Conservation (phyloP, 2,113 vertebrate species). For the Martes martes region DNA sequence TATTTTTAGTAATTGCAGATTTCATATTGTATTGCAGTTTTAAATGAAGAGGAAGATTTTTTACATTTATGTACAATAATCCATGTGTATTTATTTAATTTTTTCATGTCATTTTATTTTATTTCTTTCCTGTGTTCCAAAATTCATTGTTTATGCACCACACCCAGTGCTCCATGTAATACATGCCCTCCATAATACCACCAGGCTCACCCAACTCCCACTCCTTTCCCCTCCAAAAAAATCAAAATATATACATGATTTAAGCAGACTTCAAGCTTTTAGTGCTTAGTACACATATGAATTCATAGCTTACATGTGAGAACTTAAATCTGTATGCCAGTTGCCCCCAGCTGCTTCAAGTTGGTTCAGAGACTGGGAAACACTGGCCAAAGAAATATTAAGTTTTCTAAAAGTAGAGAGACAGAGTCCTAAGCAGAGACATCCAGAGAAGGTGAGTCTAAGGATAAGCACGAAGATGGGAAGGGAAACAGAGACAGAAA, state of each 20-base stretch:
- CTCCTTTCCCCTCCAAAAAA: background rate
- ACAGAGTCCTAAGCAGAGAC: background rate
- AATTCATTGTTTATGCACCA: too few species aligned
- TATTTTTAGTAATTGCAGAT: background rate
- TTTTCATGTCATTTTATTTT: too few species aligned
- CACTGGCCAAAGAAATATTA: background rate
- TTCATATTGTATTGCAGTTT: background rate
- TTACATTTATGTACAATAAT: background rate
- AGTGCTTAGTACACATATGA: background rate
- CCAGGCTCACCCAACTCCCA: too few species aligned
- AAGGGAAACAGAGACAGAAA: background rate
- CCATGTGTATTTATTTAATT: background rate
- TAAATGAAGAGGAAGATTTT: slow-evolving; percentile 31
- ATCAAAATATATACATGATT: background rate
- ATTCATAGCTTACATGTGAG: background rate
- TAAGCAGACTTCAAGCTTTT: background rate
- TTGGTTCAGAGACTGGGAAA: background rate
- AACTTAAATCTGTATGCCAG: background rate
- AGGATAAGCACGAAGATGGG: background rate
- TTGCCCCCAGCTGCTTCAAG: background rate
- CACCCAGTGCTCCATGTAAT: too few species aligned
- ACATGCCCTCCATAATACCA: too few species aligned
- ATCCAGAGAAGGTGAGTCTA: background rate
- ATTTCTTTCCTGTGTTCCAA: too few species aligned
- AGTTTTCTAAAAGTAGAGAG: background rate